Percentiles rank a stretch among this genome's conserved stretches.
phyloP scores from a whole-genome alignment of 2,888 invertebrate species.

The Beris chalybata region DNA sequence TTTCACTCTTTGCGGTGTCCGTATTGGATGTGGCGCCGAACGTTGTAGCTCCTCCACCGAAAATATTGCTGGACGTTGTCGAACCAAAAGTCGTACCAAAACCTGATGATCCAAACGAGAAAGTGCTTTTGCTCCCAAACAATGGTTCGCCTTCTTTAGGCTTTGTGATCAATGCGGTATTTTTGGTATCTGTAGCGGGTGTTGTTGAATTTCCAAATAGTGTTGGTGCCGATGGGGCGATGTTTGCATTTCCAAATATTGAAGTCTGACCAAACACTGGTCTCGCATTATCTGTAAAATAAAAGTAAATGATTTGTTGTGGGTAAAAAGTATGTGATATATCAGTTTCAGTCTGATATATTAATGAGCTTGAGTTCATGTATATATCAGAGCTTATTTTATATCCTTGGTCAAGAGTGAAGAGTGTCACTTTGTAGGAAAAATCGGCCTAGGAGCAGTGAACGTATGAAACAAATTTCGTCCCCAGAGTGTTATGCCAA shows the following conservation, averaged over 20 bases:
- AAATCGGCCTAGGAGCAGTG: no score
- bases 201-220: constrained; percentile 18
- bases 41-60: neutral
- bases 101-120: constrained; percentile 24
- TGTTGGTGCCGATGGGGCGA: constrained; percentile 1
- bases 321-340: no score
- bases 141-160: constrained; percentile 20
- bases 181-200: neutral
- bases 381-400: no score
- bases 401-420: no score
- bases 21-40: neutral
- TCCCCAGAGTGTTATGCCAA: no score
- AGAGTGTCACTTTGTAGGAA: no score
- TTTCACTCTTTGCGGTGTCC: constrained; percentile 42
- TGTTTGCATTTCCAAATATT: constrained; percentile 40
- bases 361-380: no score
- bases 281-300: constrained; percentile 39
- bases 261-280: constrained; percentile 44
- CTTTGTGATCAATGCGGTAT: neutral
- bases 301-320: neutral
- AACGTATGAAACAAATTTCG: no score
- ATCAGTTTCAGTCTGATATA: no score
- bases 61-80: constrained; percentile 2
- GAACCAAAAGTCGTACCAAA: constrained; percentile 25
- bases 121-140: constrained; percentile 21